A percentile compares a stretch with the other conserved stretches of the same genome.
Conservation (phyloP, 2,888 invertebrate genomes). For the Crocallis elinguaria region DNA sequence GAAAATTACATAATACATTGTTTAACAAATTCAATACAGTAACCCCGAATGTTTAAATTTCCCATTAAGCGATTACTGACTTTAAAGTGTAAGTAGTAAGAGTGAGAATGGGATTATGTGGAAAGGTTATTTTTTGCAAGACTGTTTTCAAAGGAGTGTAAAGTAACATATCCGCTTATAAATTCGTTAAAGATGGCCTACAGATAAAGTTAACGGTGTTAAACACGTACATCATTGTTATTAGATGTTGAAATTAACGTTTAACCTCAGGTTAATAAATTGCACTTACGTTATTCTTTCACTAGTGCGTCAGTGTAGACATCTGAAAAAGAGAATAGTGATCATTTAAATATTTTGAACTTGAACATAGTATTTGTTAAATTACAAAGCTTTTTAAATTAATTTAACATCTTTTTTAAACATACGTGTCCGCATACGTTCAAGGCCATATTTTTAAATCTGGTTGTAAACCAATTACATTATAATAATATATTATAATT, state of each 20-base stretch:
- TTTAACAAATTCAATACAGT: slow-evolving; percentile 24
- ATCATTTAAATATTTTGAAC: background rate
- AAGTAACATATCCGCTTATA: slow-evolving; percentile 48
- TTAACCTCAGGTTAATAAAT: slow-evolving; percentile 18
- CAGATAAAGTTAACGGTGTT: slow-evolving; percentile 54
- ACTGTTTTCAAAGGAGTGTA: slow-evolving; percentile 47
- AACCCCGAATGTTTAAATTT: background rate
- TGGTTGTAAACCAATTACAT: too few relatives aligned
- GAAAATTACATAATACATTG: slow-evolving; percentile 36
- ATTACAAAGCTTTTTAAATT: too few relatives aligned
- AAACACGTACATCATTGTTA: slow-evolving; percentile 39
- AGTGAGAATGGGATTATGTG: background rate
- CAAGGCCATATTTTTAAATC: slow-evolving; percentile 7
- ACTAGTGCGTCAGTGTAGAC: background rate
- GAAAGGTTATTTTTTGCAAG: slow-evolving; percentile 33
- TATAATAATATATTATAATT: too few relatives aligned
- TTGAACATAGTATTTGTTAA: too few relatives aligned
- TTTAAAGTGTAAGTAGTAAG: slow-evolving; percentile 7
- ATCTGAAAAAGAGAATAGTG: slow-evolving; percentile 31
- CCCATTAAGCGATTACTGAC: slow-evolving; percentile 14
- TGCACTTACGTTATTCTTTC: slow-evolving; percentile 45
- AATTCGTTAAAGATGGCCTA: slow-evolving; percentile 62
- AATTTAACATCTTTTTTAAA: too few relatives aligned
- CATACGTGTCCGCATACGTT: too few relatives aligned
- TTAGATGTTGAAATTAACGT: slow-evolving; percentile 40